Evolutionary conservation across 2,113 vertebrate species (phyloP).

Genomic region (human): DNA sequence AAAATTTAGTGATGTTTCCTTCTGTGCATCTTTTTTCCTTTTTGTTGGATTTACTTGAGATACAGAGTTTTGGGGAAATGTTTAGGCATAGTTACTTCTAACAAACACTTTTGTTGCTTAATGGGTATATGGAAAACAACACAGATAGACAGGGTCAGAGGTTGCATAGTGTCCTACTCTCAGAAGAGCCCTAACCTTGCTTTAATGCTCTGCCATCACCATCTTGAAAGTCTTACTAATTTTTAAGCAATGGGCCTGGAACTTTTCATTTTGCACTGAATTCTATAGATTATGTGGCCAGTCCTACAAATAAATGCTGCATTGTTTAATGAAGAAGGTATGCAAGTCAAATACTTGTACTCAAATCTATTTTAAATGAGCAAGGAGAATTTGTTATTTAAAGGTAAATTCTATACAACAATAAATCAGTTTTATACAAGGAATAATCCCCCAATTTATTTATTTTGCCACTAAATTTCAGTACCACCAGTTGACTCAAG

Average conservation of each 20-base stretch:
- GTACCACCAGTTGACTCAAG: not conserved
- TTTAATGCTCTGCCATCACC: not conserved
- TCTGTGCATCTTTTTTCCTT: not conserved
- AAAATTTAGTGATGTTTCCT: not conserved
- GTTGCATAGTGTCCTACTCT: no score
- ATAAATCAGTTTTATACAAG: not conserved
- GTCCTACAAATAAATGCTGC: not conserved
- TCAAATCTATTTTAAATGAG: not conserved
- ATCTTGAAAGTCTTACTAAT: not conserved
- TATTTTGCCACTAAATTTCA: conserved; percentile 29
- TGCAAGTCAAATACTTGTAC: not conserved
- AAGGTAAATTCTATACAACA: not conserved
- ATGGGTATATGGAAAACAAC: not conserved
- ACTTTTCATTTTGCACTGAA: not conserved
- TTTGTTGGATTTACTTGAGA: not conserved
- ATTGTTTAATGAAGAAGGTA: not conserved
- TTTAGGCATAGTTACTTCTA: not conserved
- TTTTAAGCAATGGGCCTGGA: not conserved
- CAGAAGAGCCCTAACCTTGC: not conserved
- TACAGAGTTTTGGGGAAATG: not conserved
- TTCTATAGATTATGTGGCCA: not conserved
- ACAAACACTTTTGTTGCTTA: not conserved
- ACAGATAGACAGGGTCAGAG: not conserved
- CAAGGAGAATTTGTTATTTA: not conserved
- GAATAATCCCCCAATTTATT: not conserved